A percentile compares a stretch with the other conserved stretches of the same genome.
Evolutionary conservation across 2,888 invertebrate species (phyloP).

Genomic region (Muschampia plurimacula): DNA sequence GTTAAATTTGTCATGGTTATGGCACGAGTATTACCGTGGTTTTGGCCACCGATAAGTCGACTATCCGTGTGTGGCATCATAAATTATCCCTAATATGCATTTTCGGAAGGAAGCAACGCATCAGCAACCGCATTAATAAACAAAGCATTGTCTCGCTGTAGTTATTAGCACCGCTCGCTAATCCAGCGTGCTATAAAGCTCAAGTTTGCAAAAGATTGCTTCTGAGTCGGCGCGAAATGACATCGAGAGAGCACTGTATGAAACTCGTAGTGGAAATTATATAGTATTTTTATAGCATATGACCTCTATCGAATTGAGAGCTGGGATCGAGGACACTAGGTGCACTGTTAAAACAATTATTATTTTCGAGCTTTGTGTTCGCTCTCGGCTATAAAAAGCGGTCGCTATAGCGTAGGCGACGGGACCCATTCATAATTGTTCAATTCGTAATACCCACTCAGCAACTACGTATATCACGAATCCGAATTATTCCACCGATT

Average conservation of each 20-base stretch:
- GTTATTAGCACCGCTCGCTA: constrained; percentile 41
- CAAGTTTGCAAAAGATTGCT: constrained; percentile 66
- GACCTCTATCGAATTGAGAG: constrained; percentile 58
- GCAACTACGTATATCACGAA: constrained; percentile 8
- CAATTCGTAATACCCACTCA: constrained; percentile 34
- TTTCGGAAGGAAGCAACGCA: constrained; percentile 37
- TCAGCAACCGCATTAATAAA: constrained; percentile 38
- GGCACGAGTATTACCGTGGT: neutral
- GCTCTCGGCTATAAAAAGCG: constrained; percentile 56
- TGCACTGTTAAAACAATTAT: constrained; percentile 74
- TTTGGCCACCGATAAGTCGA: constrained; percentile 10
- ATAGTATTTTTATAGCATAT: constrained; percentile 21
- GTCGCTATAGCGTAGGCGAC: constrained; percentile 53
- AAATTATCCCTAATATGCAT: constrained; percentile 32
- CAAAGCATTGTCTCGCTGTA: constrained; percentile 32
- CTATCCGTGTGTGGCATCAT: constrained; percentile 22
- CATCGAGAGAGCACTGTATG: constrained; percentile 53
- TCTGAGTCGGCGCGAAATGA: constrained; percentile 84
- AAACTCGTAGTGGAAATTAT: no score
- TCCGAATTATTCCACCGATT: constrained; percentile 16
- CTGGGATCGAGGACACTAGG: constrained; percentile 55
- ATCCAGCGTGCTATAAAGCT: constrained; percentile 54
- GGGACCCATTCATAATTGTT: constrained; percentile 55
- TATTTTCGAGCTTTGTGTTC: constrained; percentile 59
- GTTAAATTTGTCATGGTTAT: neutral